These are phyloP conservation scores for Xestia ashworthii DNA, from an alignment of 2,888 invertebrate species.

Conservation along the genomic window DNA sequence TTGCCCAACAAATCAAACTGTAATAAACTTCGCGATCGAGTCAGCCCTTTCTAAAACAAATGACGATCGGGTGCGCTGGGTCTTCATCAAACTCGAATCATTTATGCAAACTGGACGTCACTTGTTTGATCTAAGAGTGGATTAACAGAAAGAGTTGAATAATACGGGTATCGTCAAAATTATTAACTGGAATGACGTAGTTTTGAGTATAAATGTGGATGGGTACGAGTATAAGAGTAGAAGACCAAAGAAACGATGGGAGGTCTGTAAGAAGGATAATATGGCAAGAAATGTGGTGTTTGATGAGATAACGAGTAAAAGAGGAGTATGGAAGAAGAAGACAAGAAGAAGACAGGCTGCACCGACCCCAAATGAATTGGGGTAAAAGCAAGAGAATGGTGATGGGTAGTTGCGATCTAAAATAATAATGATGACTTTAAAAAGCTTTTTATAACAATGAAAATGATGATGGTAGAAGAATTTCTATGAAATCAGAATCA, in stretches of 20 bases:
- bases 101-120: slow-evolving; percentile 45
- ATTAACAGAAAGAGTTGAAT: slow-evolving; percentile 9
- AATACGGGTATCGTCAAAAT: neutral
- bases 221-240: no score
- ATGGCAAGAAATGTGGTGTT: no score
- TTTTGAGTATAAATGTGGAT: no score
- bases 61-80: slow-evolving; percentile 16
- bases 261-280: no score
- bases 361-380: no score
- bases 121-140: slow-evolving; percentile 12
- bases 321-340: no score
- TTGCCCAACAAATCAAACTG: slow-evolving; percentile 44
- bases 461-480: neutral
- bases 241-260: no score
- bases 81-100: slow-evolving; percentile 49
- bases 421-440: no score
- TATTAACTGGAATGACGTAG: neutral
- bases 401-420: neutral
- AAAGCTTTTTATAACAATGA: neutral
- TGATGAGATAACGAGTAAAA: no score
- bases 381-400: no score
- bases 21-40: slow-evolving; percentile 53
- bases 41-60: slow-evolving; percentile 44
- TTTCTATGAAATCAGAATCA: neutral
- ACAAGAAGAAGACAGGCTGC: no score